A percentile compares a stretch with the other conserved stretches of the same genome.
Conservation (phyloP, 2,888 invertebrate genomes). For the Hirtodrosophila trivittata region DNA sequence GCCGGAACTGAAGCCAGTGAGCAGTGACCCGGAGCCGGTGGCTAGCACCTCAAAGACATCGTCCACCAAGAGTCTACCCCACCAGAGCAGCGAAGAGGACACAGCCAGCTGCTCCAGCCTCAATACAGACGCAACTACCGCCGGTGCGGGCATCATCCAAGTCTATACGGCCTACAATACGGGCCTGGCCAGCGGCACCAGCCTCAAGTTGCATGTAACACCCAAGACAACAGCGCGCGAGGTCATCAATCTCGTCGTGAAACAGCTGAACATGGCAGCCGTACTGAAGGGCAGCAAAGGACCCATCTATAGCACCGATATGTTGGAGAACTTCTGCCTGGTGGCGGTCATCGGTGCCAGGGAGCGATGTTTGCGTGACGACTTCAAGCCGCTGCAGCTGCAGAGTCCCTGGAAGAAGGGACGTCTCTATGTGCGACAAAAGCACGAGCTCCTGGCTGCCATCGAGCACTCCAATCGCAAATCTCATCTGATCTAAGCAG, state of each 20-base stretch:
- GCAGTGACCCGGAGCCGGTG: conserved; percentile 56
- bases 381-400: conserved; percentile 95
- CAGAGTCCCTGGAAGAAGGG: conserved; percentile 99
- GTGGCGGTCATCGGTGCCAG: conserved; percentile 98
- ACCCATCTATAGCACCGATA: conserved; percentile 93
- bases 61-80: conserved; percentile 71
- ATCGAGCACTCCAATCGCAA: conserved; percentile 94
- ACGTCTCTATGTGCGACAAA: conserved; percentile 94
- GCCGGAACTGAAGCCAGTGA: conserved; percentile 84
- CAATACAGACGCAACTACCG: conserved; percentile 51
- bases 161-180: conserved; percentile 98
- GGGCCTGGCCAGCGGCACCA: conserved; percentile 95
- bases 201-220: conserved; percentile 96
- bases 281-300: conserved; percentile 93
- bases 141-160: conserved; percentile 85
- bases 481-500: conserved; percentile 84
- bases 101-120: conserved; percentile 74
- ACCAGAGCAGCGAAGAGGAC: conserved; percentile 80
- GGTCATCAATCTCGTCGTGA: conserved; percentile 97
- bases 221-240: conserved; percentile 96
- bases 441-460: conserved; percentile 94
- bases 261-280: conserved; percentile 97
- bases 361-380: conserved; percentile 96
- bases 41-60: conserved; percentile 69
- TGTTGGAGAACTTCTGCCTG: conserved; percentile 94